Percentiles rank a stretch among this genome's conserved stretches.
These are phyloP conservation scores for Tenualosa thibaudeaui DNA, from an alignment of 2,797 vertebrate species.

Conservation along the genomic window DNA sequence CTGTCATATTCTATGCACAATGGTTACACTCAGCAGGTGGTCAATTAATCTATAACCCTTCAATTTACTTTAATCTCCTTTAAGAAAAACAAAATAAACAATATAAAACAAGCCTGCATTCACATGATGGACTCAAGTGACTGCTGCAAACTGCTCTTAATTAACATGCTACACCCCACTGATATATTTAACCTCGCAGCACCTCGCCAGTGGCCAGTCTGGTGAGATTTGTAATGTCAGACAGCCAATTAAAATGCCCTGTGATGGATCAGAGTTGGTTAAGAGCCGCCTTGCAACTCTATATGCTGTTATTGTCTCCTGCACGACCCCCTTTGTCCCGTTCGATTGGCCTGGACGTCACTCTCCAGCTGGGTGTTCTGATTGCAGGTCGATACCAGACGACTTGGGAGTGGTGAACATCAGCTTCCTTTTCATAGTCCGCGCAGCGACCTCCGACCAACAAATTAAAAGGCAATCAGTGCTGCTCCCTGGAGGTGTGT, in stretches of 20 bases:
- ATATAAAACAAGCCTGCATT: background rate
- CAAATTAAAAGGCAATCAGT: conserved; percentile 77
- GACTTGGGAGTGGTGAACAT: background rate
- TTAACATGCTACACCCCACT: background rate
- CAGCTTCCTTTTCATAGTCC: conserved; percentile 31
- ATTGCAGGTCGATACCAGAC: background rate
- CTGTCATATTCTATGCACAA: background rate
- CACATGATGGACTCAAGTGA: background rate
- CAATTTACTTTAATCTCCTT: background rate
- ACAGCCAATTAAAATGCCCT: background rate
- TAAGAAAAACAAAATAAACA: background rate
- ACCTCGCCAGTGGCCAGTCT: background rate
- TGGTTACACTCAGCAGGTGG: background rate
- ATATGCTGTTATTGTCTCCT: background rate
- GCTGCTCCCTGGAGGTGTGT: conserved; percentile 35
- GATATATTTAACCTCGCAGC: background rate
- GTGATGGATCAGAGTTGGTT: background rate
- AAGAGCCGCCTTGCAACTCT: background rate
- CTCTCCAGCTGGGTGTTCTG: background rate
- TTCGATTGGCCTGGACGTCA: conserved; percentile 18
- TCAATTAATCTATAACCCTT: too few relatives aligned
- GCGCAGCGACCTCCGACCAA: conserved; percentile 59
- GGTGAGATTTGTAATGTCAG: background rate
- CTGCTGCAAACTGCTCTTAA: background rate
- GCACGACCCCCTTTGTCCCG: background rate